Base-by-base conservation (phyloP, 2,113 vertebrate species). In the Rhynchopsitta pachyrhyncha region DNA sequence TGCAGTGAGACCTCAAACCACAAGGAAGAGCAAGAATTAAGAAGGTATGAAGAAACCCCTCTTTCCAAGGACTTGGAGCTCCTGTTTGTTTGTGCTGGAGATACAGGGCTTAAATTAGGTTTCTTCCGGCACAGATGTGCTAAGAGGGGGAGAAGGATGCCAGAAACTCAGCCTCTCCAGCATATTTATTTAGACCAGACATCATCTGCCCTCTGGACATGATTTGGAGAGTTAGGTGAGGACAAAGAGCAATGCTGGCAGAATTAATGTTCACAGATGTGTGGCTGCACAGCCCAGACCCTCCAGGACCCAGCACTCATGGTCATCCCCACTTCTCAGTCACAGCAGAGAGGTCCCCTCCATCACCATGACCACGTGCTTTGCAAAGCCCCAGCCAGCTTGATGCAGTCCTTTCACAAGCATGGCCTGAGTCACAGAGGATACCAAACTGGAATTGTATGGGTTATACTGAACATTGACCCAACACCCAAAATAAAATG, bases 101-200 rank as follows among this genome's bases (percentile, higher is more conserved):
- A 92, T 86, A 69, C 55, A 27, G 88, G 80, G 83, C 77, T 94
- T 84, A 76, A 90, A 96, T 94, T 71, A 88, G 53, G 66, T 67
- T 86, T 49, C 88, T 96, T 97, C 93, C 74, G 24, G 88, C 67
- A 60, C 95, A 90, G 93, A 94, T 94, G 95, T 88, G 77, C 55
- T 76, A 68, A 52, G 47, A 88, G 55, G 52, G 39, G 80, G 91
- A 89, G 88, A 76, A 89, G 42, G 73, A 90, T 57, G 77, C 92
- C 95, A 92, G 95, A 93, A 96, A 64, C 76, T 68, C 73, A 76
- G 44, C 42, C 68, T 86, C 53, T 92, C 69, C 66, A 46, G 29
- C 0, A 0, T 9, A 67, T 92, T 93, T 93, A 55, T 92, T 81
- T 17, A 83, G 76, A 86, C 22, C 93, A 94, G 95, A 71, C 60